These are phyloP conservation scores for Nothoprocta perdicaria DNA, from an alignment of 2,113 vertebrate species.

Conservation along the genomic window DNA sequence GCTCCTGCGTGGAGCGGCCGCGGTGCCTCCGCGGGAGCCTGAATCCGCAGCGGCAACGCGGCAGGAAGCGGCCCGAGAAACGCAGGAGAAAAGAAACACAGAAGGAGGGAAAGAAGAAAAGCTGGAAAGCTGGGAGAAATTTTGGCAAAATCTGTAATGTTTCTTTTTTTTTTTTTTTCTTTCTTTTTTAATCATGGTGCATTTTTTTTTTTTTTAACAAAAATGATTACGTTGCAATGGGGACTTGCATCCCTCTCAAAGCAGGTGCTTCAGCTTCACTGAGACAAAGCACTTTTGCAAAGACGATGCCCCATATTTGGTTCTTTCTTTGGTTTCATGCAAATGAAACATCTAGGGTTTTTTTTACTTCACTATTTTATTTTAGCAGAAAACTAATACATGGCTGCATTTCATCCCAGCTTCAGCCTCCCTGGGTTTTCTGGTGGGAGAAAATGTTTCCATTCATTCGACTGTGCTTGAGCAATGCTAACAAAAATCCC, in stretches of 20 bases:
- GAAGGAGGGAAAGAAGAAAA: too few relatives aligned
- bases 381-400: fast-evolving
- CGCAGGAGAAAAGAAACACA: too few relatives aligned
- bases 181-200: fast-evolving
- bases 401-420: neutral
- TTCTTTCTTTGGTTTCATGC: too few relatives aligned
- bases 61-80: too few relatives aligned
- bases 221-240: fast-evolving
- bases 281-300: neutral
- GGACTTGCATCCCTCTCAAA: neutral
- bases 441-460: neutral
- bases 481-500: neutral
- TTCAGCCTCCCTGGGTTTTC: neutral
- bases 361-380: neutral
- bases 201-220: too few relatives aligned
- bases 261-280: fast-evolving
- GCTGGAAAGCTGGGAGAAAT: too few relatives aligned
- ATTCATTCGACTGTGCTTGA: fast-evolving
- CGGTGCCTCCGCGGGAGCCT: too few relatives aligned
- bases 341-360: neutral
- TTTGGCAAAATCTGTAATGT: fast-evolving
- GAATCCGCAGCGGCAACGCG: too few relatives aligned
- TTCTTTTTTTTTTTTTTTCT: too few relatives aligned
- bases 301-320: too few relatives aligned
- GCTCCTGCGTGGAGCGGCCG: too few relatives aligned